Evolutionary conservation across 2,113 vertebrate species (phyloP), one percentile per base, ranked within the genome.

Genomic region (Alethe castanea): DNA sequence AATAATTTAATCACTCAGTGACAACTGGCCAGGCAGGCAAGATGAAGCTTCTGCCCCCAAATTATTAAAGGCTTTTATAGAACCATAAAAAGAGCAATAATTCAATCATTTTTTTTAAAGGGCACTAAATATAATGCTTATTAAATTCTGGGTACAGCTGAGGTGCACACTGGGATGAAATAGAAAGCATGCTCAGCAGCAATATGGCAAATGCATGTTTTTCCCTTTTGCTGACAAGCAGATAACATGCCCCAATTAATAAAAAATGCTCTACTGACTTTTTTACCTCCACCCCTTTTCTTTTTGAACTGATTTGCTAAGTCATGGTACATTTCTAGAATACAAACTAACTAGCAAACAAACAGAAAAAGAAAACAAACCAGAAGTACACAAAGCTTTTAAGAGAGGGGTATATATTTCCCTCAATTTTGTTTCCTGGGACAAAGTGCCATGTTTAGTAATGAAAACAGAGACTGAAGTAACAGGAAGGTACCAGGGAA

Each of bases 41-140:
- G 92, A 96, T 81, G 77, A 92, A 96, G 80, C 60, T 9, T 64
- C 93, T 97, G 97, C 86, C 69, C 72, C 70, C 90, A 97, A 94
- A 98, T 98, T 97, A 98, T 97, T 97, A 98, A 97, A 97, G 93
- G 78, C 69, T 97, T 98, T 98, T 98, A 98, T 94, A 88, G 94
- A 97, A 96, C 72, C 92, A 96, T 98, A 97, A 98, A 97, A 92
- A 94, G 28, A 94, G 93, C 80, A 94, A 96, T 98, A 98, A 97
- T 97, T 98, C 95, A 98, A 97, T 97, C 81, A 77, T 85, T 97
- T 88, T 96, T 88, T 97, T 88, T 95, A 93, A 97, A 97, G 96
- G 95, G 72, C 90, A 94, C 45, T 8, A 48, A 95, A 97, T 94
- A 97, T 69, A 95, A 95, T 17, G 76, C 86, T 96, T 97, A 96